These are phyloP conservation scores for Sesia bembeciformis DNA, from an alignment of 2,888 invertebrate genomes.

Conservation along the genomic window DNA sequence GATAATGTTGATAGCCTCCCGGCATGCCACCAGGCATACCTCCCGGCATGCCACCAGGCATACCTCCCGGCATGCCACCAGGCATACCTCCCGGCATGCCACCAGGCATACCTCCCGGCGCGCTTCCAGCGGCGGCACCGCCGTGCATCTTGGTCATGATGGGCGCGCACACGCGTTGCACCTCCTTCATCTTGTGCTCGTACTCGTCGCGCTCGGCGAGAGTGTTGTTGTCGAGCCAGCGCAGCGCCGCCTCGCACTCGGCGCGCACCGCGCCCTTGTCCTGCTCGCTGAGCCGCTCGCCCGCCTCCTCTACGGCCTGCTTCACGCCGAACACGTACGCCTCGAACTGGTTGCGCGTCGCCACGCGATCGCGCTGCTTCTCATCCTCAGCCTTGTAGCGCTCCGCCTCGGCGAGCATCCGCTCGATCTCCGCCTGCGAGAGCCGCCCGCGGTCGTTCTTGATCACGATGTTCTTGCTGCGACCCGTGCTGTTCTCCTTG, in stretches of 20 bases:
- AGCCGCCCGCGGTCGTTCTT: slow-evolving; percentile 83
- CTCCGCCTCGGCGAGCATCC: slow-evolving; percentile 80
- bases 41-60: slow-evolving; percentile 7
- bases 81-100: background rate
- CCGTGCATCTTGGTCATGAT: slow-evolving; percentile 63
- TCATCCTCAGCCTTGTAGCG: slow-evolving; percentile 78
- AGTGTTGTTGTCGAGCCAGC: slow-evolving; percentile 78
- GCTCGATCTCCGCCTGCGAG: slow-evolving; percentile 83
- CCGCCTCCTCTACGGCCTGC: slow-evolving; percentile 72
- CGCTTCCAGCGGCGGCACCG: slow-evolving; percentile 60
- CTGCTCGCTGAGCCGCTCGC: slow-evolving; percentile 63
- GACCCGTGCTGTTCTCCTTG: slow-evolving; percentile 72
- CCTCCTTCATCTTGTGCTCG: slow-evolving; percentile 66
- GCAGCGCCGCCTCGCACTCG: slow-evolving; percentile 67
- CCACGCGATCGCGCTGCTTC: slow-evolving; percentile 73
- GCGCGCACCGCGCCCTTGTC: slow-evolving; percentile 63
- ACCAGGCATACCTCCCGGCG: slow-evolving; percentile 45
- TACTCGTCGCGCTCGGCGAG: slow-evolving; percentile 74
- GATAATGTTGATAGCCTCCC: background rate
- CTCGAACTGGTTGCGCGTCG: slow-evolving; percentile 76
- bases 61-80: background rate
- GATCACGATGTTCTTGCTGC: slow-evolving; percentile 80
- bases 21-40: slow-evolving; percentile 2
- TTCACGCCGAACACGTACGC: slow-evolving; percentile 77
- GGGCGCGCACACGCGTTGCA: slow-evolving; percentile 64